phyloP scores from a whole-genome alignment of 2,797 vertebrate genomes.

The Cryptoblepharus egeriae region DNA sequence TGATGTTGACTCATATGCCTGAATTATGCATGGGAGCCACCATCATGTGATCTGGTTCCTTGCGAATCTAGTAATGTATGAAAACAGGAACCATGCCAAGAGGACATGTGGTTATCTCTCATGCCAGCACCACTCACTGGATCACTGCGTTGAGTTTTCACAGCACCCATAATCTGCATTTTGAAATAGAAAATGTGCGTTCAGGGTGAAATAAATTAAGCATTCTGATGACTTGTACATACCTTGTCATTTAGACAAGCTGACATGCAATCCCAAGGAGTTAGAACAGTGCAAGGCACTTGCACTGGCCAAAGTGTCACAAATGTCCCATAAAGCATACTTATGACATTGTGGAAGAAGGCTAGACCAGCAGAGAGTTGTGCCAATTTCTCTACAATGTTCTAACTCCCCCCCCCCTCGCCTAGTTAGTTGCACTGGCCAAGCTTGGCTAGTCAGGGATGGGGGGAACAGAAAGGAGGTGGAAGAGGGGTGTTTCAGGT shows the following conservation, averaged over 20 bases:
- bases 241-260: background rate
- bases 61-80: background rate
- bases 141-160: background rate
- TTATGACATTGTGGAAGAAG: too few species aligned
- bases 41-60: background rate
- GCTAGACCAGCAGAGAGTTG: too few species aligned
- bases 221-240: background rate
- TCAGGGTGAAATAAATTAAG: background rate
- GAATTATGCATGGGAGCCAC: background rate
- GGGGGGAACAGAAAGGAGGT: too few species aligned
- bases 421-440: too few species aligned
- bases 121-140: background rate
- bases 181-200: background rate
- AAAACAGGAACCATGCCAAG: background rate
- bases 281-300: too few species aligned
- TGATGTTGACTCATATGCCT: background rate
- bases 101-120: background rate
- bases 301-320: too few species aligned
- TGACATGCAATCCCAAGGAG: too few species aligned
- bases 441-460: too few species aligned
- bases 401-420: too few species aligned
- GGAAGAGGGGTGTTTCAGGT: too few species aligned
- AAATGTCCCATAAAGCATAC: too few species aligned
- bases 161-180: background rate
- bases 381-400: too few species aligned